Conservation (phyloP, 2,888 invertebrate species). For the Sarcophaga variegata region DNA sequence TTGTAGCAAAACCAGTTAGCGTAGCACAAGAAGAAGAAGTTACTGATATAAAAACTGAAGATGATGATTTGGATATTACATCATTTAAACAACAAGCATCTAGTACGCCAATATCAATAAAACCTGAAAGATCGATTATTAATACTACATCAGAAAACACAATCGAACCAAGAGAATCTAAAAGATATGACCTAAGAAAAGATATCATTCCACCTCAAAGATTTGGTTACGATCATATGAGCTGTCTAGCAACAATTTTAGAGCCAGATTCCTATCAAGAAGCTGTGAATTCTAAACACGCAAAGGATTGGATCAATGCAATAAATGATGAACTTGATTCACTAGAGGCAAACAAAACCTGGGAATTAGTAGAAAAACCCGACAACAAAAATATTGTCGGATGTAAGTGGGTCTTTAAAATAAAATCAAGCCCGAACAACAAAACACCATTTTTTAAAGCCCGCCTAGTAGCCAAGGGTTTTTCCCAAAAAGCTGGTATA, state of each 20-base stretch:
- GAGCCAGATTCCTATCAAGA: slow-evolving; percentile 64
- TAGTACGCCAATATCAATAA: slow-evolving; percentile 42
- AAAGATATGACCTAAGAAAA: slow-evolving; percentile 8
- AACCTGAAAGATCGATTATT: slow-evolving; percentile 20
- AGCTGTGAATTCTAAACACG: slow-evolving; percentile 56
- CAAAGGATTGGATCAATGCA: slow-evolving; percentile 61
- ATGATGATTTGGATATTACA: neutral
- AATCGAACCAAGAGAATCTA: slow-evolving; percentile 29
- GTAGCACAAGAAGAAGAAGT: slow-evolving; percentile 25
- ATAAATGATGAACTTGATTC: slow-evolving; percentile 62
- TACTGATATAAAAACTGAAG: neutral
- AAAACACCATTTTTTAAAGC: slow-evolving; percentile 61
- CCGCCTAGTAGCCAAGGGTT: slow-evolving; percentile 67
- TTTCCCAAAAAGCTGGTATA: slow-evolving; percentile 68
- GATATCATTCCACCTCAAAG: slow-evolving; percentile 14
- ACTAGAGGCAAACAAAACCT: slow-evolving; percentile 59
- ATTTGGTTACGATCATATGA: neutral
- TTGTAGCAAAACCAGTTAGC: neutral
- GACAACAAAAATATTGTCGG: slow-evolving; percentile 59
- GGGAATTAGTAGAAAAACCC: slow-evolving; percentile 45
- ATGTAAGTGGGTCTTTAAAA: slow-evolving; percentile 67
- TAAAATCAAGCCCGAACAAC: slow-evolving; percentile 51
- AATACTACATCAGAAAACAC: neutral
- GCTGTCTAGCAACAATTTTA: slow-evolving; percentile 14
- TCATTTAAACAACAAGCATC: slow-evolving; percentile 36